Conservation (phyloP, 1,140 invertebrate genomes). For the Eueides isabella region DNA sequence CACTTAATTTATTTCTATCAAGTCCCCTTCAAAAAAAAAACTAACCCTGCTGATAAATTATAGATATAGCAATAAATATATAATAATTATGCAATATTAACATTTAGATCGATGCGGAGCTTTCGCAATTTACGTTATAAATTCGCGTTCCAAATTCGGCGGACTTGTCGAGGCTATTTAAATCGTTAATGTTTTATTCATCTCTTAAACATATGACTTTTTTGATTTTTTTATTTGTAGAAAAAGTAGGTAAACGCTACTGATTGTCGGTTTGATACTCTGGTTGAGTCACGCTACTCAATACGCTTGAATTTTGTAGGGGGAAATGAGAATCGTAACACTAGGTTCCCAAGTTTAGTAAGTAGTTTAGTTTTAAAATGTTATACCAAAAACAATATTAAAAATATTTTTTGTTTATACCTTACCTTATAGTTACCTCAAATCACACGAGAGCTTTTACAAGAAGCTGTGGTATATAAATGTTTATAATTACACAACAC, state of each 20-base stretch:
- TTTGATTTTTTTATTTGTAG: background rate
- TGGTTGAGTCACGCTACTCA: too few species aligned
- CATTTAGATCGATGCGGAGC: background rate
- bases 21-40: background rate
- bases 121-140: background rate
- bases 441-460: background rate
- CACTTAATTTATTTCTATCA: background rate
- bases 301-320: too few species aligned
- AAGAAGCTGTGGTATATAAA: constrained; percentile 4
- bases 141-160: constrained; percentile 4
- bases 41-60: background rate
- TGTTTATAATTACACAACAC: constrained; percentile 35
- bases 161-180: background rate
- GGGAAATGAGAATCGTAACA: too few species aligned
- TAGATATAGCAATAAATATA: background rate
- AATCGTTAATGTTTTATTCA: constrained; percentile 10
- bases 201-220: background rate
- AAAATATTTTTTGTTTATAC: too few species aligned
- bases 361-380: too few species aligned
- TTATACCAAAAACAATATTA: too few species aligned
- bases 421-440: background rate
- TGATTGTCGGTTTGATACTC: too few species aligned
- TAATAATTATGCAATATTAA: constrained; percentile 6
- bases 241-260: too few species aligned
- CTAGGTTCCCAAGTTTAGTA: too few species aligned